Base-by-base conservation (phyloP, 37 sponge, comb jelly and placozoan genomes). In the Cladorhizidae sp. region DNA sequence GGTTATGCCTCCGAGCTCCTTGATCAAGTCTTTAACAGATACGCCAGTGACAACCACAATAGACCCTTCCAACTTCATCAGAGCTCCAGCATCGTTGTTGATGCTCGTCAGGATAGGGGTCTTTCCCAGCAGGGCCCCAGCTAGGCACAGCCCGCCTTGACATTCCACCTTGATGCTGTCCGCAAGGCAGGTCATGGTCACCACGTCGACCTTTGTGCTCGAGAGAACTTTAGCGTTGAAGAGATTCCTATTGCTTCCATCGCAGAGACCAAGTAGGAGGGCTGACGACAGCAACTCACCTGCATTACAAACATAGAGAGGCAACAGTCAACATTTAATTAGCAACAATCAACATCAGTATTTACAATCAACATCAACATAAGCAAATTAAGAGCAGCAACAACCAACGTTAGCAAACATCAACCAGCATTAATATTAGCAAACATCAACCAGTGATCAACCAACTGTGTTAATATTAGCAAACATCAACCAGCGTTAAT, bases 161-260 rank as follows among this genome's bases (percentile, higher is more conserved):
- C 29, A 25, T 62, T 21, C 65, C 14, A 37, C 86, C 9, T 29
- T 33, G 0, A 40, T 73, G 3, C 67, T 49, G 22, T 49, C 69
- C 35, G 40, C 6, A n/a, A 26, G 29, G 18, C 18, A 43, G 22
- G 28, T 25, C 22, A 54, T 71, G 40, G 77, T 31, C 0, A 25
- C 29, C 50, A 70, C 57, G 3, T 18, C 25, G 59, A 39, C 45
- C 62, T 43, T 57, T 20, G 36, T 41, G 22, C 38, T 62, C 21
- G 77, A 68, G 11, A 71, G 38, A n/a, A 25, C 28, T 21, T 62
- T 62, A 8, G 75, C 83, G 38, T 76, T 83, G 31, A 83, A 37
- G 12, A 83, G 57, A 43, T 83, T 83, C 25, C 33, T 54, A 14
- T 45, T 28, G 25, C 40, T 51, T n/a, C 22, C 26, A 31, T 12